Evolutionary conservation across 2,113 vertebrate genomes (phyloP).

Genomic region (Maylandia zebra): DNA sequence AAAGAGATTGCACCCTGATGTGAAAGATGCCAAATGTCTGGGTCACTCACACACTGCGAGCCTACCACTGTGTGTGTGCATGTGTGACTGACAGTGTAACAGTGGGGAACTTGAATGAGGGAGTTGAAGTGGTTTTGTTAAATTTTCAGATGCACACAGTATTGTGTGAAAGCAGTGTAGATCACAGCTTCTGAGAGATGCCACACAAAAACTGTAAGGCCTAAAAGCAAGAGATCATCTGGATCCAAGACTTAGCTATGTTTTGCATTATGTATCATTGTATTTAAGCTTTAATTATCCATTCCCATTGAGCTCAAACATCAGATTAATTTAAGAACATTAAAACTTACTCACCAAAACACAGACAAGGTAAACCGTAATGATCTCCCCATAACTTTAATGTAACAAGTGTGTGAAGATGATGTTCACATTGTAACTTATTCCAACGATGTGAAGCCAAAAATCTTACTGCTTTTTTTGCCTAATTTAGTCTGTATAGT

Average conservation of each 20-base stretch:
- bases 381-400: background rate
- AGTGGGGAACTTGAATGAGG: constrained; percentile 12
- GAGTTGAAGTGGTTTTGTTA: constrained; percentile 26
- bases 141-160: background rate
- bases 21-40: constrained; percentile 58
- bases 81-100: constrained; percentile 19
- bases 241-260: background rate
- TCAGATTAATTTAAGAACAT: background rate
- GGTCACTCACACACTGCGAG: constrained; percentile 43
- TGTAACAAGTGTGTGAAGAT: background rate
- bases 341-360: background rate
- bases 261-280: background rate
- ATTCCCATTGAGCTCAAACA: background rate
- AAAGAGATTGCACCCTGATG: constrained; percentile 57
- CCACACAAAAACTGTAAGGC: background rate
- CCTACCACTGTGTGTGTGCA: constrained; percentile 1
- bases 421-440: background rate
- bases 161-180: background rate
- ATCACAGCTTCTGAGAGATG: background rate
- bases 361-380: background rate
- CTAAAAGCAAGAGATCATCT: background rate
- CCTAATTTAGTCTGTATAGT: background rate
- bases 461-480: background rate
- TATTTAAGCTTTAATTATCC: background rate
- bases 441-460: background rate